Evolutionary conservation across 2,888 invertebrate genomes (phyloP).

Genomic region (Palloptera scutellata): DNA sequence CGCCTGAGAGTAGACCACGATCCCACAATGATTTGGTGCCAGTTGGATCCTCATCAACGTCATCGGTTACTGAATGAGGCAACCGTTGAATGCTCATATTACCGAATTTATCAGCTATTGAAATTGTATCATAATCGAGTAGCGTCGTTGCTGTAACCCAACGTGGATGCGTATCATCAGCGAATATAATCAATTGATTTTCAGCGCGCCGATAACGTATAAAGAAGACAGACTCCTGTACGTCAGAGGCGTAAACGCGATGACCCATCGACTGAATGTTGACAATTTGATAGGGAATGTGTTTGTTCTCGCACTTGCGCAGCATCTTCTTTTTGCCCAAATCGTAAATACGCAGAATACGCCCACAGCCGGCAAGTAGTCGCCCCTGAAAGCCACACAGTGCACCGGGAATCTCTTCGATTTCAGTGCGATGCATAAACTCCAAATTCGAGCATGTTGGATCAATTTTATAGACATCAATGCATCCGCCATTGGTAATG

Average conservation of each 20-base stretch:
- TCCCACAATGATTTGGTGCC: constrained; percentile 98
- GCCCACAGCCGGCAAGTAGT: constrained; percentile 90
- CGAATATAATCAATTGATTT: constrained; percentile 97
- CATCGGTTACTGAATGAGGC: constrained; percentile 92
- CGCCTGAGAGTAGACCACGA: constrained; percentile 90
- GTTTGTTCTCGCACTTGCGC: constrained; percentile 96
- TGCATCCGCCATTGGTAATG: constrained; percentile 80
- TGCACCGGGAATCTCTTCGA: constrained; percentile 92
- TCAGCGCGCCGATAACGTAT: constrained; percentile 93
- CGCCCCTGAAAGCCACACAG: constrained; percentile 91
- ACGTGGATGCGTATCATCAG: constrained; percentile 96
- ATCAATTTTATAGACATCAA: constrained; percentile 81
- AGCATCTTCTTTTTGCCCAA: constrained; percentile 95
- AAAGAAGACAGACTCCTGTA: constrained; percentile 96
- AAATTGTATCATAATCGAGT: constrained; percentile 95
- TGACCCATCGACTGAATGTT: constrained; percentile 94
- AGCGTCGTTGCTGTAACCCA: constrained; percentile 94
- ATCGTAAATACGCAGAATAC: constrained; percentile 92
- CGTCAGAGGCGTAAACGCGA: constrained; percentile 93
- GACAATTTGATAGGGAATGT: constrained; percentile 94
- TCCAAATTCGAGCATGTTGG: constrained; percentile 85
- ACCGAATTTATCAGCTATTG: constrained; percentile 97
- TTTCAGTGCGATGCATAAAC: constrained; percentile 89
- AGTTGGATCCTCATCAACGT: constrained; percentile 99
- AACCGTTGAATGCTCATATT: constrained; percentile 90